These are phyloP conservation scores for Ecdyonurus torrentis DNA, from an alignment of 2,888 invertebrate species.

Conservation along the genomic window DNA sequence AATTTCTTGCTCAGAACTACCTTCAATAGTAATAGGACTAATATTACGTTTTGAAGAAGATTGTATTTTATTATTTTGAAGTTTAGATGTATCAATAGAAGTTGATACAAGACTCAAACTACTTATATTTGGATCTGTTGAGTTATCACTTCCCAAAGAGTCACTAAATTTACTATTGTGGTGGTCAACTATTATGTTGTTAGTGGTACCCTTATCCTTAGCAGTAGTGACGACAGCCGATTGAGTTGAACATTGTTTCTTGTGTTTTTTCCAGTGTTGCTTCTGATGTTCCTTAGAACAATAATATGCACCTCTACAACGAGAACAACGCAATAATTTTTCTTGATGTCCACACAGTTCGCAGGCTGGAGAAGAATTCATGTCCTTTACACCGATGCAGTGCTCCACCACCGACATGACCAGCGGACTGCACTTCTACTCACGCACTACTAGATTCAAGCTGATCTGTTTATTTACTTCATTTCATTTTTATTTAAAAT, in stretches of 20 bases:
- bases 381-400: slow-evolving; percentile 1
- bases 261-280: slow-evolving; percentile 63
- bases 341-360: slow-evolving; percentile 37
- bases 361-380: slow-evolving; percentile 15
- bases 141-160: too few relatives aligned
- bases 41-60: slow-evolving; percentile 9
- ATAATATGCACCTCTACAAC: slow-evolving; percentile 57
- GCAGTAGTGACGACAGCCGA: too few relatives aligned
- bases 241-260: slow-evolving; percentile 20
- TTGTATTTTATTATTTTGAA: not conserved
- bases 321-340: slow-evolving; percentile 51
- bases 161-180: too few relatives aligned
- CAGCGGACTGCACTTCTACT: not conserved
- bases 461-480: too few relatives aligned
- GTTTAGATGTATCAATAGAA: slow-evolving; percentile 16
- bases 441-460: not conserved
- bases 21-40: slow-evolving; percentile 42
- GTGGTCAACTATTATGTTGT: not conserved
- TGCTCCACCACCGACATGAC: not conserved
- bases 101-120: not conserved
- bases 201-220: not conserved
- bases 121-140: not conserved
- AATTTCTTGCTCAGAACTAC: slow-evolving; percentile 52
- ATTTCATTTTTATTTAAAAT: too few relatives aligned
- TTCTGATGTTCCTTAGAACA: slow-evolving; percentile 66